phyloP scores from a whole-genome alignment of 2,113 vertebrate genomes.

The Collichthys lucidus region DNA sequence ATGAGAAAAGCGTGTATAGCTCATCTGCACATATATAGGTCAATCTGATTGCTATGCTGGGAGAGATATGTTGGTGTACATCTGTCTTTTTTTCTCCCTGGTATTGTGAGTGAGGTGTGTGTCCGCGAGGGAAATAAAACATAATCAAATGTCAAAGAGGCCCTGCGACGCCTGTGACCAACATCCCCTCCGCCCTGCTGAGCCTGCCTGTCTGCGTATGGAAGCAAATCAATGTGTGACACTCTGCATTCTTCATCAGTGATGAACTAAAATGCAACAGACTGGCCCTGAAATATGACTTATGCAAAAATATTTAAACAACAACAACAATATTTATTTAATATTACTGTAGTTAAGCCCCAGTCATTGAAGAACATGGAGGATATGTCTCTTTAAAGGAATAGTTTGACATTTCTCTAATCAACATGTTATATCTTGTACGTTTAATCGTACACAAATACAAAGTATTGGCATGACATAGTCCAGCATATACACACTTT shows the following conservation, averaged over 20 bases:
- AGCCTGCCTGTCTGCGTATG: constrained; percentile 4
- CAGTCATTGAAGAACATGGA: background rate
- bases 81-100: background rate
- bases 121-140: constrained; percentile 43
- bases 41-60: background rate
- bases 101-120: background rate
- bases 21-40: background rate
- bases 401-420: background rate
- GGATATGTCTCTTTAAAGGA: background rate
- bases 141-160: constrained; percentile 56
- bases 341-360: background rate
- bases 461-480: background rate
- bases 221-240: constrained; percentile 6
- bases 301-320: background rate
- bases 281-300: background rate
- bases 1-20: constrained; percentile 2
- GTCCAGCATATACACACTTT: too few species aligned
- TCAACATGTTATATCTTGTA: background rate
- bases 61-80: background rate
- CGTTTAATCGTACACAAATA: background rate
- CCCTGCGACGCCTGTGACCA: constrained; percentile 37
- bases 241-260: constrained; percentile 2
- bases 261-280: constrained; percentile 11
- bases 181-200: constrained; percentile 21
- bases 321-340: too few species aligned